Base-by-base conservation (phyloP, 2,888 invertebrate species). In the Polyploca ridens region DNA sequence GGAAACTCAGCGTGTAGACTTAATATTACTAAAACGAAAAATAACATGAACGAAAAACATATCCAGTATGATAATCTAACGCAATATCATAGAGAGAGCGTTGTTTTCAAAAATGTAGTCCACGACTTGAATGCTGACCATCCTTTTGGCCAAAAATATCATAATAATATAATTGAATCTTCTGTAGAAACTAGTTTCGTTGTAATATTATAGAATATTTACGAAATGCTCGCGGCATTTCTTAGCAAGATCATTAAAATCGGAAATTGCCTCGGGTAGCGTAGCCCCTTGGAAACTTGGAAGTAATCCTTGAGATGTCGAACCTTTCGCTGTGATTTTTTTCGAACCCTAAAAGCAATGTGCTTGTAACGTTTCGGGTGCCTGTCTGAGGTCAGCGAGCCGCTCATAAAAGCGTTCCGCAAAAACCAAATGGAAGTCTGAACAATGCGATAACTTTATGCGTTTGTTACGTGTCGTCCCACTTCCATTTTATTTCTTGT, bases 371-470 rank as follows among this genome's bases (percentile, higher is more conserved):
- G 67, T 74, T 77, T 73, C 69, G 67, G 71, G 70, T 76, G 72
- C 75, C 69, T 74, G 78, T 73, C 64, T 67, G 71, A 79, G 83
- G 81, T 81, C 82, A 82, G 73, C 76, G 78, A 74, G 71, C 63
- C 69, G 68, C 69, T 77, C 80, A 76, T 81, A 82, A 83, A 82
- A 75, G 69, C 67, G 69, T 65, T 69, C 73, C 74, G 76, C 77
- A 81, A 79, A 79, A 83, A 76, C 6, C 74, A 74, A 82, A 81
- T 76, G 77, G 75, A 62, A 69, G 76, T 68, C 73, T 76, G 77
- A 78, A 78, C 75, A 78, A 81, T 75, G 77, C 74, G 77, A 84
- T 84, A 84, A 80, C 72, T 79, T 71, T 71, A 72, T 70, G 65
- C 72, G 69, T 64, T 69, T 72, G 62, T 64, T 67, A 69, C 64